Conservation (phyloP, 2,888 invertebrate species). For the Acrobeloides nanus region DNA sequence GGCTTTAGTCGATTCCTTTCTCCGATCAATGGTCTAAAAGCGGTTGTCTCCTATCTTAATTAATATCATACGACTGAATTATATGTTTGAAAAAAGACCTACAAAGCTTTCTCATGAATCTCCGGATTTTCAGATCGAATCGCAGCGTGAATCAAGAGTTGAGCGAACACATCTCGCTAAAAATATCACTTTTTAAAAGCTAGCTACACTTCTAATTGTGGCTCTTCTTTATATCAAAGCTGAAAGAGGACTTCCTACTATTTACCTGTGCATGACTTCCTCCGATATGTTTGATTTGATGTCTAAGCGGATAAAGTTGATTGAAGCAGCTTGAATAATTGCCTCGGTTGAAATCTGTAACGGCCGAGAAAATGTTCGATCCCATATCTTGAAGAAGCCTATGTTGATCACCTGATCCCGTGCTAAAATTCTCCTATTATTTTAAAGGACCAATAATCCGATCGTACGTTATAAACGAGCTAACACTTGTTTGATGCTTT, state of each 20-base stretch:
- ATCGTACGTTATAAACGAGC: slow-evolving; percentile 6
- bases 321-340: slow-evolving; percentile 36
- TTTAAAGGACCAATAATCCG: slow-evolving; percentile 1
- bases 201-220: too few species aligned
- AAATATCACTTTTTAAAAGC: slow-evolving; percentile 5
- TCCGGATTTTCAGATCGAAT: slow-evolving; percentile 26
- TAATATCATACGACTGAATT: too few species aligned
- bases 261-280: slow-evolving; percentile 46
- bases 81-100: too few species aligned
- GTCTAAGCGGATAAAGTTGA: slow-evolving; percentile 35
- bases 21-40: too few species aligned
- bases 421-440: slow-evolving; percentile 4
- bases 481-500: slow-evolving; percentile 23
- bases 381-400: too few species aligned
- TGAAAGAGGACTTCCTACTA: too few species aligned
- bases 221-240: too few species aligned
- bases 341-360: slow-evolving; percentile 30
- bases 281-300: slow-evolving; percentile 36
- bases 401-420: too few species aligned
- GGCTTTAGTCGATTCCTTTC: too few species aligned
- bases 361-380: too few species aligned
- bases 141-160: slow-evolving; percentile 35
- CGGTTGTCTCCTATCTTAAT: too few species aligned
- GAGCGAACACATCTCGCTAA: slow-evolving; percentile 43
- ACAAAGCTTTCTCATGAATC: slow-evolving; percentile 30